A percentile compares a stretch with the other conserved stretches of the same genome.
Conservation (phyloP, 2,797 vertebrate species). For the Lacerta viridis region DNA sequence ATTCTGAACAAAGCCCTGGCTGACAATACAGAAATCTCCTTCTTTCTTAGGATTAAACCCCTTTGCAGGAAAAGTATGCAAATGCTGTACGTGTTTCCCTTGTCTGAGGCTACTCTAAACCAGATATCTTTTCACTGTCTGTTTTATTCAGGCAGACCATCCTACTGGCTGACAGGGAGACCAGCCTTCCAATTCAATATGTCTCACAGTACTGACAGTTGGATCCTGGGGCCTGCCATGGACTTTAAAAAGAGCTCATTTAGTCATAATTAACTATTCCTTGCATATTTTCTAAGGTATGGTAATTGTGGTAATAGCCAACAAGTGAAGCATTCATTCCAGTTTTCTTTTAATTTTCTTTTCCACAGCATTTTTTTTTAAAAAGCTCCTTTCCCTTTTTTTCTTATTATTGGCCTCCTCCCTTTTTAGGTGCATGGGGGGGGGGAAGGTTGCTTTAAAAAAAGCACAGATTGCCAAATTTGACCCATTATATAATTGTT, state of each 20-base stretch:
- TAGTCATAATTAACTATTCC: conserved; percentile 85
- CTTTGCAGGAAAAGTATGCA: conserved; percentile 82
- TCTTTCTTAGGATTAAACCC: conserved; percentile 81
- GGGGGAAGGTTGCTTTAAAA: conserved; percentile 67
- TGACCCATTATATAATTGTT: conserved; percentile 53
- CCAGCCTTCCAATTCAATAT: conserved; percentile 80
- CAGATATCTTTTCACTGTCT: conserved; percentile 81
- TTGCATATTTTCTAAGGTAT: conserved; percentile 81
- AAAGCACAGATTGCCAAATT: conserved; percentile 61
- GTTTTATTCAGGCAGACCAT: conserved; percentile 75
- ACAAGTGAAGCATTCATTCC: conserved; percentile 82
- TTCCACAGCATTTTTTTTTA: conserved; percentile 60
- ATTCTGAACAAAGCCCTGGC: conserved; percentile 80
- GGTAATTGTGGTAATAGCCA: conserved; percentile 83
- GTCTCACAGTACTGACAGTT: conserved; percentile 81
- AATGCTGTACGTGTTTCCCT: conserved; percentile 76
- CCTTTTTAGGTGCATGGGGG: conserved; percentile 67
- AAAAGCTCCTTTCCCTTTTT: conserved; percentile 31
- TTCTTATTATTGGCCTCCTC: conserved; percentile 68
- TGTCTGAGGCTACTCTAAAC: conserved; percentile 68
- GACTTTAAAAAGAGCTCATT: conserved; percentile 81
- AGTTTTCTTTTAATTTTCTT: conserved; percentile 73
- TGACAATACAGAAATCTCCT: conserved; percentile 82
- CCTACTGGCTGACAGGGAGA: conserved; percentile 74
- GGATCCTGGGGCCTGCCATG: conserved; percentile 76